Evolutionary conservation across 2,113 vertebrate genomes (phyloP).

Genomic region (Asarcornis scutulata): DNA sequence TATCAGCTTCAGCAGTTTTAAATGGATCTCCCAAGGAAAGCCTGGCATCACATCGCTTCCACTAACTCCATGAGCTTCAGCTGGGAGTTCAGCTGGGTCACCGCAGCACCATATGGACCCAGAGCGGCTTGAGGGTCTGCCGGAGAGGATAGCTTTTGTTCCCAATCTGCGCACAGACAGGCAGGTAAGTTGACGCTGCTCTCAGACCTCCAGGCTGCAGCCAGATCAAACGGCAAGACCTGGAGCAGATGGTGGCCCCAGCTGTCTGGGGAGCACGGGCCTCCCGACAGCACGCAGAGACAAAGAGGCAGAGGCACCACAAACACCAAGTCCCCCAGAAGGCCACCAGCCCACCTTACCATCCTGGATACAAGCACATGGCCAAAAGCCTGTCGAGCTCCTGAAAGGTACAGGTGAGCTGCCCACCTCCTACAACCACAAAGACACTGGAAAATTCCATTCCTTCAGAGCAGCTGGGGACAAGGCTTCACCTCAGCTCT

Average conservation of each 20-base stretch:
- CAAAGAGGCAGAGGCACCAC: background rate
- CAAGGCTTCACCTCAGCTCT: background rate
- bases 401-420: background rate
- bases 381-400: accelerated
- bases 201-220: background rate
- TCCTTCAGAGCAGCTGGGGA: background rate
- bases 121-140: background rate
- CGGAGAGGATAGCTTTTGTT: background rate
- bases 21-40: background rate
- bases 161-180: accelerated
- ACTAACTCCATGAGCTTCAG: background rate
- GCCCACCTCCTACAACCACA: background rate
- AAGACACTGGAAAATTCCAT: conserved; percentile 44
- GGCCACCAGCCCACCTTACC: background rate
- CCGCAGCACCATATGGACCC: background rate
- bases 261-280: background rate
- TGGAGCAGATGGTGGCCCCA: conserved; percentile 30
- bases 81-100: background rate
- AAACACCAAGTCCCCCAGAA: background rate
- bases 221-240: background rate
- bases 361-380: background rate
- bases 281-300: accelerated
- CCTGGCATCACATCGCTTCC: background rate
- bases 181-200: conserved; percentile 3
- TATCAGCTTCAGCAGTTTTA: background rate